These are phyloP conservation scores for Tethea ocularis DNA, from an alignment of 2,888 invertebrate species.

Conservation along the genomic window DNA sequence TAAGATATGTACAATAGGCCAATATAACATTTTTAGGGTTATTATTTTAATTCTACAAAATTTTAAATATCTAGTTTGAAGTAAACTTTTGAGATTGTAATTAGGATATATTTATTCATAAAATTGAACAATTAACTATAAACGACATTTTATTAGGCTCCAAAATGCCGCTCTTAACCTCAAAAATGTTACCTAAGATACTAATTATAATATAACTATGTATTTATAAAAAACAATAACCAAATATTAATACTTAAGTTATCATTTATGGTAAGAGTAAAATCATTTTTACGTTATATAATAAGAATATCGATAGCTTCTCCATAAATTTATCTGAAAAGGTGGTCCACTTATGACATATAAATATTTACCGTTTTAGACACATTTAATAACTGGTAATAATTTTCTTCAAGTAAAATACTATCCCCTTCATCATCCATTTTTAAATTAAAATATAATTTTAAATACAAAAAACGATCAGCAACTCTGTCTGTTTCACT, in stretches of 20 bases:
- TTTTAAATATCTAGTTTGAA: no score
- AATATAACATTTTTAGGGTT: not conserved
- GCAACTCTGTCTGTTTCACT: not conserved
- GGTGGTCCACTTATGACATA: constrained; percentile 46
- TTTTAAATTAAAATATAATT: constrained; percentile 40
- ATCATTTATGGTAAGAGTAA: not conserved
- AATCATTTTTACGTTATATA: constrained; percentile 43
- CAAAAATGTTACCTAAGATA: constrained; percentile 22
- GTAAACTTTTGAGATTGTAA: no score
- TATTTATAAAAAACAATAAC: not conserved
- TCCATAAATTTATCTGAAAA: constrained; percentile 38
- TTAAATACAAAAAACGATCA: constrained; percentile 14
- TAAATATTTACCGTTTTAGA: constrained; percentile 89
- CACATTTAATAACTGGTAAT: constrained; percentile 94
- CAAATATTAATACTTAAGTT: not conserved
- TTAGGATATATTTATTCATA: no score
- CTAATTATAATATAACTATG: not conserved
- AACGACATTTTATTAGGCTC: no score
- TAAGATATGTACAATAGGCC: no score
- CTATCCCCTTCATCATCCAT: constrained; percentile 89
- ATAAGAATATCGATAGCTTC: constrained; percentile 32
- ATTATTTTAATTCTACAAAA: not conserved
- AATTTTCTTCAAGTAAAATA: constrained; percentile 90
- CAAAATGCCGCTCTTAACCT: constrained; percentile 38
- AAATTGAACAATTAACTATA: no score